A percentile compares a stretch with the other conserved stretches of the same genome.
Evolutionary conservation across 2,888 invertebrate species (phyloP).

Genomic region (Andrena hattorfiana): DNA sequence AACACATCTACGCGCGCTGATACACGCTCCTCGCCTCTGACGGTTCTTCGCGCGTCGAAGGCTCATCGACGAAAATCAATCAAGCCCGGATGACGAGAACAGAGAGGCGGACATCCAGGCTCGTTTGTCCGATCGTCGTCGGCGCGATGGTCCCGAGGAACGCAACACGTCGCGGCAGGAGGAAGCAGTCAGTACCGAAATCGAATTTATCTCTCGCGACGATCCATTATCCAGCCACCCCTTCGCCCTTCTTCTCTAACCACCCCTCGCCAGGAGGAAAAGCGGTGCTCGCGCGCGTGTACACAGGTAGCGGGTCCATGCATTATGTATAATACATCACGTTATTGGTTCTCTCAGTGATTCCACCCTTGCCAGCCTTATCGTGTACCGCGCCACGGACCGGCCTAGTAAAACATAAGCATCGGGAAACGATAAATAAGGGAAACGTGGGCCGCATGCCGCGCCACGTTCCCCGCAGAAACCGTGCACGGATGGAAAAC

Average conservation of each 20-base stretch:
- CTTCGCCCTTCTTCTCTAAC: slow-evolving; percentile 46
- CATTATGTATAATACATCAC: slow-evolving; percentile 85
- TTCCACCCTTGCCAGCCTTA: slow-evolving; percentile 84
- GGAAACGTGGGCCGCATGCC: slow-evolving; percentile 84
- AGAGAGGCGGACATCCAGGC: slow-evolving; percentile 30
- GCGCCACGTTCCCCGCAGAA: slow-evolving; percentile 66
- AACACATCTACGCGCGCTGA: neutral
- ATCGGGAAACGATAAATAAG: slow-evolving; percentile 85
- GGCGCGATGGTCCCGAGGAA: slow-evolving; percentile 21
- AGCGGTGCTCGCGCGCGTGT: slow-evolving; percentile 63
- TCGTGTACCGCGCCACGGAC: slow-evolving; percentile 81
- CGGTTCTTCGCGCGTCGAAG: neutral
- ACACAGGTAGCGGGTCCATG: slow-evolving; percentile 79
- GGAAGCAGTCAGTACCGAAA: slow-evolving; percentile 62
- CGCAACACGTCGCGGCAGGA: slow-evolving; percentile 26
- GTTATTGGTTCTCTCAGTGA: slow-evolving; percentile 85
- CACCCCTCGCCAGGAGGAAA: slow-evolving; percentile 33
- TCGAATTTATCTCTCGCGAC: slow-evolving; percentile 79
- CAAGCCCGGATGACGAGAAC: slow-evolving; percentile 25
- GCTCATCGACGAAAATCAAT: slow-evolving; percentile 43
- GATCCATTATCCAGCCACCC: slow-evolving; percentile 78
- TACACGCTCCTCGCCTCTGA: neutral
- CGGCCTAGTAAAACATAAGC: slow-evolving; percentile 85
- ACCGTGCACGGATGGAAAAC: slow-evolving; percentile 60
- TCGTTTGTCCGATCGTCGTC: slow-evolving; percentile 51